Base-by-base conservation (phyloP, 2,113 vertebrate genomes). In the Todiramphus chloris region DNA sequence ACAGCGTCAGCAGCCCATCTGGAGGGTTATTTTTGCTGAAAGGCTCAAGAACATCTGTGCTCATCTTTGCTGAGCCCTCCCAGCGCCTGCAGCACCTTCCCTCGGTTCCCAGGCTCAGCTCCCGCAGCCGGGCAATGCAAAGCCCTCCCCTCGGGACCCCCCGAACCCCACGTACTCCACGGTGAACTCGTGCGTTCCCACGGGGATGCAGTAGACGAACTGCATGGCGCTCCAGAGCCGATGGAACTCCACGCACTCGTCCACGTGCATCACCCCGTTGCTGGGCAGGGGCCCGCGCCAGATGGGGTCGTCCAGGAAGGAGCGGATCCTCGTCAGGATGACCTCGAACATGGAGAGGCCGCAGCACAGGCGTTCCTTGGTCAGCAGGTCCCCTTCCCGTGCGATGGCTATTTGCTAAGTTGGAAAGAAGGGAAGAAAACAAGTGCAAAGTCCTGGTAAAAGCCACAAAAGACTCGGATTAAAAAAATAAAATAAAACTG, bases 201-300 rank as follows among this genome's bases (percentile, higher is more conserved):
- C 99, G 0, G 99, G 99, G 96, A 99, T 99, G 97, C 99, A 99
- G 97, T 99, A 99, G 27, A 99, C 99, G 7, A 99, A 99, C 95
- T 99, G 99, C 99, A 99, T 99, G 5, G 99, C 99, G 3, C 99
- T 99, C 99, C 99, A 99, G 21, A 99, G 98, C 23, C 99, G 96
- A 84, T 99, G 99, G 87, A 99, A 99, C 79, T 99, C 98, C 83
- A 99, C 98, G 0, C 99, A 99, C 91, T 99, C 99, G 0, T 99
- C 99, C 96, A 99, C 98, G 0, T 99, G 99, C 99, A 99, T 99
- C 94, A 99, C 99, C 1, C 99, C 99, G 0, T 99, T 99, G 97
- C 98, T 99, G 77, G 99, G 98, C 76, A 99, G 98, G 17, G 99
- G 99, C 3, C 99, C 99, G 0, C 98, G 98, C 99, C 99, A 99